Base-by-base conservation (phyloP, 1,140 invertebrate genomes). In the Tenebrio molitor region DNA sequence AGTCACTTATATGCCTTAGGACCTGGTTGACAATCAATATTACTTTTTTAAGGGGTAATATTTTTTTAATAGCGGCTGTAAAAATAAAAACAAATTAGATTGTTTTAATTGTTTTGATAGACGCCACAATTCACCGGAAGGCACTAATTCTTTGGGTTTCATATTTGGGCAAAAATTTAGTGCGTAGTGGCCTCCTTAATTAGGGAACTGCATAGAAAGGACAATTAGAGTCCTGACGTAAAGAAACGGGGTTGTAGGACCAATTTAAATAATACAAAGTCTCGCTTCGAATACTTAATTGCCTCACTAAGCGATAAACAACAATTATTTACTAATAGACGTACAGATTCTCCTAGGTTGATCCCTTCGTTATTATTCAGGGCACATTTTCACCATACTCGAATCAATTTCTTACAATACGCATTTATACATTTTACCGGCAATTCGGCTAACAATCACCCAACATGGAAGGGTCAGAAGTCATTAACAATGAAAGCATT, bases 281-380 rank as follows among this genome's bases (percentile, higher is more conserved):
- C 65, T 68, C 44, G 41, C 39, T 34, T 68, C 17, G 65, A 44
- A 68, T 68, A 68, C 65, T 33, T 68, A 68, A 68, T 68, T 68
- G 65, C 46, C 41, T 68, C 44, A 25, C 65, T 68, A 68, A 50
- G 41, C 65, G 39, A 68, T 68, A 68, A 68, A 68, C 65, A 68
- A 68, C 65, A 68, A 68, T 68, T 68, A 68, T 68, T 50, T 44
- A 14, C 29, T 68, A 68, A 68, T 68, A 68, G 65, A 68, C 65
- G 41, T 68, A 46, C 65, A 68, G 65, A 68, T 68, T 21, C 65
- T 42, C 29, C 21, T 42, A 68, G 41, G 65, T 68, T 68, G 65
- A 68, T 68, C 65, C 64, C 36, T 42, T 25, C 8, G 15, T 68
- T 68, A 68, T 29, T 68, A 68, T 68, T 68, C 65, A 25, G 50